phyloP scores from a whole-genome alignment of 2,888 invertebrate species.

The Diaprepes abbreviatus region DNA sequence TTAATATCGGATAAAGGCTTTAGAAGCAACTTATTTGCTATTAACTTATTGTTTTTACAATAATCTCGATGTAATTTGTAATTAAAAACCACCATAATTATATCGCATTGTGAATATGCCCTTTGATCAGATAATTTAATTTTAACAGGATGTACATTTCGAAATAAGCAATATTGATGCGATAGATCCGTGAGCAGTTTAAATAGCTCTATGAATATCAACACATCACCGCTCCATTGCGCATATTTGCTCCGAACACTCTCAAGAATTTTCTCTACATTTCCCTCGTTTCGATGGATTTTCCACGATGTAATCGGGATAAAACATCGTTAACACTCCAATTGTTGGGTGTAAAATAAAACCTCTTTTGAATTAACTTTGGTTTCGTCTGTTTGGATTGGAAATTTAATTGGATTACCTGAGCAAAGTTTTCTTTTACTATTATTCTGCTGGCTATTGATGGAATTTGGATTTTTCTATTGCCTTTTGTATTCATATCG shows the following conservation, averaged over 20 bases:
- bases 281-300: slow-evolving; percentile 11
- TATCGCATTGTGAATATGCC: too few species aligned
- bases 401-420: background rate
- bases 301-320: slow-evolving; percentile 14
- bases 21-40: too few species aligned
- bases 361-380: slow-evolving; percentile 8
- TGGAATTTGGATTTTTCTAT: too few species aligned
- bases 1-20: too few species aligned
- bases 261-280: slow-evolving; percentile 10
- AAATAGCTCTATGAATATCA: slow-evolving; percentile 13
- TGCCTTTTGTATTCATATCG: too few species aligned
- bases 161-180: background rate
- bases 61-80: too few species aligned
- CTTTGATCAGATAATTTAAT: too few species aligned
- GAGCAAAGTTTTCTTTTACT: background rate
- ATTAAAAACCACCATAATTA: too few species aligned
- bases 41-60: too few species aligned
- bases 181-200: background rate
- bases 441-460: background rate
- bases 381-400: background rate
- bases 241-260: slow-evolving; percentile 7
- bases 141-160: background rate
- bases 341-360: slow-evolving; percentile 16
- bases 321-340: slow-evolving; percentile 12
- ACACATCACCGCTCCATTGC: slow-evolving; percentile 6